Base-by-base conservation (phyloP, 2,888 invertebrate genomes). In the Lasioglossum lativentre region DNA sequence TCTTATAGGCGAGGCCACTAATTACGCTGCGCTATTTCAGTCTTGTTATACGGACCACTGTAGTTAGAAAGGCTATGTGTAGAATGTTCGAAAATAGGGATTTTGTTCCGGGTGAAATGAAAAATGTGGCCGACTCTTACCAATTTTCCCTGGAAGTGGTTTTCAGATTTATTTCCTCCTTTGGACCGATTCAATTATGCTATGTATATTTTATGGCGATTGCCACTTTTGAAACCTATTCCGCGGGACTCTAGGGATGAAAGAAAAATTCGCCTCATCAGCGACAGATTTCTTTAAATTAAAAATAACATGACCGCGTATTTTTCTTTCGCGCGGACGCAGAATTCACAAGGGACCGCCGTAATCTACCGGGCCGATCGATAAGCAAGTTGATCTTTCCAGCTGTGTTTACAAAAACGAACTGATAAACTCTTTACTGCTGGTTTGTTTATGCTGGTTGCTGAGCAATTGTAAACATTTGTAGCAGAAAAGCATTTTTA, bases 181-280 rank as follows among this genome's bases (percentile, higher is more conserved):
- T 63, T 30, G 16, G 30, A 40, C 40, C 40, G n/a, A 38, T 38
- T 71, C 71, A 38, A 71, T 71, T 42, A 42, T 40, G 27, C 71
- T n/a, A 34, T 42, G 42, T 71, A n/a, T 71, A 71, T 71, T 42
- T 38, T 71, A 40, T 38, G 71, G 27, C n/a, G 71, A 40, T 71
- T 71, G 38, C 42, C 42, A n/a, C 19, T 71, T 71, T 71, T 38
- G 3, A n/a, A 63, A 63, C 16, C 63, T 63, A 30, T 63, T 63
- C 63, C 16, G 30, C 63, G 8, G 19, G 16, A 16, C 27, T 30
- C 63, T 16, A 30, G 63, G 30, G 30, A 63, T 63, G 30, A 30
- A 16, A 27, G 63, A 63, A 71, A 71, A 27, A 71, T 71, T 42
- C 23, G 40, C 23, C 40, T 71, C 71, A 42, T 40, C 38, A 42